Conservation (phyloP, 2,888 invertebrate genomes). For the Galerucella nymphaeae region DNA sequence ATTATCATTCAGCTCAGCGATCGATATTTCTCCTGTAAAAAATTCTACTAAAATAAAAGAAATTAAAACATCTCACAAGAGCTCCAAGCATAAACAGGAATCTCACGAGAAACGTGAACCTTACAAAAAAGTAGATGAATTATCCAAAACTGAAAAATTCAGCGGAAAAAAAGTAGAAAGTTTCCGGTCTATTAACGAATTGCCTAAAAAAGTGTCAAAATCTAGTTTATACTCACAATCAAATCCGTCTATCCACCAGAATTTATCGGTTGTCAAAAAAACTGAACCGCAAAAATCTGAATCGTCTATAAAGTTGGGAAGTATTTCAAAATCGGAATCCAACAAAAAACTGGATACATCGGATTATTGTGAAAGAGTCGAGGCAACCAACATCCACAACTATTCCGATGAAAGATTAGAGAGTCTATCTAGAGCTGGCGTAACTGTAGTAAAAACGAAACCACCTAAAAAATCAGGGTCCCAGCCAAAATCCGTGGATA, state of each 20-base stretch:
- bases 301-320: neutral
- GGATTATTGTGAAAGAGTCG: neutral
- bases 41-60: neutral
- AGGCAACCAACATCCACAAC: neutral
- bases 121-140: neutral
- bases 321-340: neutral
- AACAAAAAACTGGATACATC: neutral
- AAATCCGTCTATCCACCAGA: neutral
- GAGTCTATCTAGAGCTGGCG: slow-evolving; percentile 12
- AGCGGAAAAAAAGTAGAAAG: neutral
- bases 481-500: neutral
- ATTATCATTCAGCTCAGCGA: no score
- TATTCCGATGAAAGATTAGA: slow-evolving; percentile 16
- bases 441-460: slow-evolving; percentile 13
- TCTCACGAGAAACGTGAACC: neutral
- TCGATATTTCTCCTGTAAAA: neutral
- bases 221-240: neutral
- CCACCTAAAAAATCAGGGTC: neutral
- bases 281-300: neutral
- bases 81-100: neutral
- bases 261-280: neutral
- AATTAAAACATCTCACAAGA: neutral
- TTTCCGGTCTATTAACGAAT: neutral
- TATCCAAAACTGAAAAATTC: neutral
- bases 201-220: neutral